Conservation (phyloP, 2,113 vertebrate genomes). For the Pachypanchax playfairii region DNA sequence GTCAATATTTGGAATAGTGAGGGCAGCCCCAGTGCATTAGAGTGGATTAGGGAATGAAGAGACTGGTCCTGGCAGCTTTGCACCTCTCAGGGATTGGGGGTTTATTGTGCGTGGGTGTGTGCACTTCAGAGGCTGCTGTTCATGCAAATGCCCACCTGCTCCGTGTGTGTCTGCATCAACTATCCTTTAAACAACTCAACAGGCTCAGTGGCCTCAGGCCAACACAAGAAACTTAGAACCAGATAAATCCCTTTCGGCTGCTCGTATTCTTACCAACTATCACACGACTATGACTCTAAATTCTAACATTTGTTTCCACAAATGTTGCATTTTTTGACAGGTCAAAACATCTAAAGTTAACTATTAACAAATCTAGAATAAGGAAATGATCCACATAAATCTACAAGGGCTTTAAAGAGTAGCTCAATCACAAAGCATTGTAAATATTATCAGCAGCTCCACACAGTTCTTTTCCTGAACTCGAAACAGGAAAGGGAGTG, state of each 20-base stretch:
- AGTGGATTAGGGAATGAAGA: slow-evolving; percentile 73
- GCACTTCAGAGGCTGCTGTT: slow-evolving; percentile 20
- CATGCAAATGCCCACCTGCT: slow-evolving; percentile 63
- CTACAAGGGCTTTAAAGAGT: slow-evolving; percentile 3
- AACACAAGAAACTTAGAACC: slow-evolving; percentile 21
- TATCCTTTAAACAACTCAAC: slow-evolving; percentile 65
- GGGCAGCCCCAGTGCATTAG: slow-evolving; percentile 75
- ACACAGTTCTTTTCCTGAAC: background rate
- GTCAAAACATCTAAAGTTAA: background rate
- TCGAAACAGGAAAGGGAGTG: fast-evolving
- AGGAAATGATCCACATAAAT: no score
- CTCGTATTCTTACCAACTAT: slow-evolving; percentile 7
- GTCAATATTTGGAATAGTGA: slow-evolving; percentile 83
- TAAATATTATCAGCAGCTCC: background rate
- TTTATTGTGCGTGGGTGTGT: slow-evolving; percentile 25
- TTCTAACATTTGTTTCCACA: background rate
- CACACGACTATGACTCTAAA: background rate
- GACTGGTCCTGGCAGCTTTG: slow-evolving; percentile 66
- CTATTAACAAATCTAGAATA: background rate
- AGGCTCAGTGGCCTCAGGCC: slow-evolving; percentile 16
- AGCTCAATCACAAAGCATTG: background rate
- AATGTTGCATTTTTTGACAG: background rate
- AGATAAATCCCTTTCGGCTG: slow-evolving; percentile 28
- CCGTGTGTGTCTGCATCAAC: slow-evolving; percentile 31
- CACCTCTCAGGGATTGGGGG: slow-evolving; percentile 57